phyloP scores from a whole-genome alignment of 92 coral and sea anemone genomes.

The Epizoanthus fatuus region DNA sequence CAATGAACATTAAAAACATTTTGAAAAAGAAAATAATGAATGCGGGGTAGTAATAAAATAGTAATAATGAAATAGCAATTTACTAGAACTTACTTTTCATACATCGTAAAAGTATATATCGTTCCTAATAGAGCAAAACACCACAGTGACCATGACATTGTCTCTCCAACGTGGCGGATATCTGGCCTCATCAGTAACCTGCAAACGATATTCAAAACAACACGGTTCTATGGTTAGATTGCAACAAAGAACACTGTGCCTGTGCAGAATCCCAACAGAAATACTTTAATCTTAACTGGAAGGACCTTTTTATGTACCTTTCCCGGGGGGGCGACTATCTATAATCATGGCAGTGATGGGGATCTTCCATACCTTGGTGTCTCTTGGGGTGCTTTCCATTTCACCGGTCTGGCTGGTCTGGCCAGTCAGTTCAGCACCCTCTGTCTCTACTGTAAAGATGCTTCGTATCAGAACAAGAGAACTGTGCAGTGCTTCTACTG shows the following conservation, averaged over 20 bases:
- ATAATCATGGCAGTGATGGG: neutral
- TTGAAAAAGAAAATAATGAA: too few species aligned
- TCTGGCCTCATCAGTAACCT: slow-evolving; percentile 91
- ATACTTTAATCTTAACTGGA: too few species aligned
- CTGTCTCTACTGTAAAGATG: too few species aligned
- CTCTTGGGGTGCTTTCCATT: too few species aligned
- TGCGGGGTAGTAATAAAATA: too few species aligned
- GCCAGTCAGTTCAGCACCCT: too few species aligned
- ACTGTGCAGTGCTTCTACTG: too few species aligned
- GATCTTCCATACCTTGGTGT: neutral
- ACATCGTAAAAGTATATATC: slow-evolving; percentile 84
- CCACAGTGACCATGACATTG: slow-evolving; percentile 89
- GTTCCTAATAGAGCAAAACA: slow-evolving; percentile 85
- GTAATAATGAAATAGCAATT: too few species aligned
- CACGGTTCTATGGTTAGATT: neutral
- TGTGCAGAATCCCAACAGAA: too few species aligned
- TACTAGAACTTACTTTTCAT: slow-evolving; percentile 84
- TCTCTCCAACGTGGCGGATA: slow-evolving; percentile 84
- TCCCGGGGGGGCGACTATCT: neutral
- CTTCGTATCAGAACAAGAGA: too few species aligned
- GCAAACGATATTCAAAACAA: neutral
- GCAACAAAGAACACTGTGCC: neutral
- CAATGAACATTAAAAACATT: too few species aligned
- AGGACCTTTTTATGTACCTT: neutral
- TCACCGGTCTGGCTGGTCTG: too few species aligned